Percentiles rank a stretch among this genome's conserved stretches.
These are phyloP conservation scores for Platyrinchus mystaceus DNA, from an alignment of 2,797 vertebrate genomes.

Conservation along the genomic window DNA sequence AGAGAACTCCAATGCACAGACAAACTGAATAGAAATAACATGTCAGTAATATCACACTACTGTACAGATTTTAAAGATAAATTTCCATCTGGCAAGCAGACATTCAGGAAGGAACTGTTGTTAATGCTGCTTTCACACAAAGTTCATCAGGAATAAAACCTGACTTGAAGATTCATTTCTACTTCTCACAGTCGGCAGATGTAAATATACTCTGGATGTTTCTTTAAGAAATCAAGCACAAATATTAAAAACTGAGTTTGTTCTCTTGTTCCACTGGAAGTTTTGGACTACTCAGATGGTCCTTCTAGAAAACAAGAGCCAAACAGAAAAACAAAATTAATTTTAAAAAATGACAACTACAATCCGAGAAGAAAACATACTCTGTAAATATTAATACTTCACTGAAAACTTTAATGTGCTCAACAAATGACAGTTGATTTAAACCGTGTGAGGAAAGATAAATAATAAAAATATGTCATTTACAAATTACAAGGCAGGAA, in stretches of 20 bases:
- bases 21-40: slow-evolving; percentile 43
- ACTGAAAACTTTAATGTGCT: neutral
- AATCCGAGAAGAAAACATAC: neutral
- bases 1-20: neutral
- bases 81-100: slow-evolving; percentile 68
- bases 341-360: neutral
- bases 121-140: neutral
- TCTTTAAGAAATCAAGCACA: neutral
- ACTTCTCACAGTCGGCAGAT: neutral
- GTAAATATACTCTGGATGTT: neutral
- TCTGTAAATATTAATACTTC: neutral
- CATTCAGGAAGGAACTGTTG: slow-evolving; percentile 37
- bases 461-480: neutral
- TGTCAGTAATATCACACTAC: slow-evolving; percentile 55
- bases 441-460: neutral
- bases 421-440: neutral
- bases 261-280: neutral
- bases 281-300: neutral
- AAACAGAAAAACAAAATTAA: neutral
- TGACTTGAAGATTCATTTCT: neutral
- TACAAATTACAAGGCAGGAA: neutral
- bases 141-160: neutral
- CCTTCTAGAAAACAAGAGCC: neutral
- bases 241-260: neutral
- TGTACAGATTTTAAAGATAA: slow-evolving; percentile 62